These are phyloP conservation scores for Drosophila varians DNA, from an alignment of 1,140 invertebrate species.

Conservation along the genomic window DNA sequence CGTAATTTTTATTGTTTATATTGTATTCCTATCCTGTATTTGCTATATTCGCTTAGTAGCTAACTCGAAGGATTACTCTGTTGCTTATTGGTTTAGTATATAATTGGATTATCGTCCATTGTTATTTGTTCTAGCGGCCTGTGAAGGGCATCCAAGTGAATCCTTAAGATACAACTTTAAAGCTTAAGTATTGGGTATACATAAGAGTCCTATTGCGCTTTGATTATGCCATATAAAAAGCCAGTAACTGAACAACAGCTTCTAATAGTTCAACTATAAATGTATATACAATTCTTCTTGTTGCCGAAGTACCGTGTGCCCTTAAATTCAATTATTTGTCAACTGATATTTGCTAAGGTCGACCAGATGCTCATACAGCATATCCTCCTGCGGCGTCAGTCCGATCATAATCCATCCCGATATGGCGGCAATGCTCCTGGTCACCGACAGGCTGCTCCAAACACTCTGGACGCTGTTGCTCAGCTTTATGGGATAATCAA, in stretches of 20 bases:
- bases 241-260: slow-evolving; percentile 73
- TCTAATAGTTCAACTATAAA: slow-evolving; percentile 59
- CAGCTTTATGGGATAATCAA: slow-evolving; percentile 34
- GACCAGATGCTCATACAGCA: slow-evolving; percentile 80
- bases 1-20: slow-evolving; percentile 29
- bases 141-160: slow-evolving; percentile 69
- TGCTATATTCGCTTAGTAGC: slow-evolving; percentile 41
- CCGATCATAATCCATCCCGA: slow-evolving; percentile 83
- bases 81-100: slow-evolving; percentile 8
- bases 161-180: slow-evolving; percentile 54
- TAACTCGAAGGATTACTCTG: slow-evolving; percentile 28
- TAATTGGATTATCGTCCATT: slow-evolving; percentile 22
- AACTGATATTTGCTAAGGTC: slow-evolving; percentile 83
- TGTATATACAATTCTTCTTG: slow-evolving; percentile 37
- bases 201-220: slow-evolving; percentile 52
- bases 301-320: slow-evolving; percentile 12
- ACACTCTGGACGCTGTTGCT: slow-evolving; percentile 75
- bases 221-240: slow-evolving; percentile 75
- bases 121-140: slow-evolving; percentile 72
- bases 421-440: slow-evolving; percentile 81
- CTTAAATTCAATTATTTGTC: slow-evolving; percentile 83
- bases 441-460: slow-evolving; percentile 81
- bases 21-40: slow-evolving; percentile 6
- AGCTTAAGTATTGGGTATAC: slow-evolving; percentile 64
- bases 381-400: slow-evolving; percentile 76